These are phyloP conservation scores for Umimayanthus kanabou DNA, from an alignment of 92 coral and sea anemone genomes.

Conservation along the genomic window DNA sequence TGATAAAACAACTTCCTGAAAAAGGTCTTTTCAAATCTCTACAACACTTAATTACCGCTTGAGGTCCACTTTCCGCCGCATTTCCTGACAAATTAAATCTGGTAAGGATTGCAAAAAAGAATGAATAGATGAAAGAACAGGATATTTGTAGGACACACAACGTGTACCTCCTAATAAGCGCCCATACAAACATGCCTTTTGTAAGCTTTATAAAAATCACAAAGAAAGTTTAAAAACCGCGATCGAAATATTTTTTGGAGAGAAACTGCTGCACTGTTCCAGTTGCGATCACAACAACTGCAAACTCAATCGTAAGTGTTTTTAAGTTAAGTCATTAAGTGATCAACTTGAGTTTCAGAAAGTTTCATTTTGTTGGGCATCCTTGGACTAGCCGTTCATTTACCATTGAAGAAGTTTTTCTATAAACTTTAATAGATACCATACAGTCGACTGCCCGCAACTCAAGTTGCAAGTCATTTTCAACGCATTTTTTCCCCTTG, in stretches of 20 bases:
- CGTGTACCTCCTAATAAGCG: background rate
- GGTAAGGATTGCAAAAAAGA: background rate
- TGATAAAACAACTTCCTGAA: conserved; percentile 17
- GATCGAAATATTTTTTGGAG: background rate
- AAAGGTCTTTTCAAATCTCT: background rate
- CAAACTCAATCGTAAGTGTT: no score
- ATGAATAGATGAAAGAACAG: conserved; percentile 3
- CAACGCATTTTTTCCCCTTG: no score
- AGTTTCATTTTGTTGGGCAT: no score
- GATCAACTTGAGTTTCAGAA: no score
- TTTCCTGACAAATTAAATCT: conserved; percentile 23
- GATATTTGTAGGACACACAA: background rate
- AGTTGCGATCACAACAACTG: no score
- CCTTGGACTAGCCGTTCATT: no score
- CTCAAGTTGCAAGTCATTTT: background rate
- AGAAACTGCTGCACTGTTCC: background rate
- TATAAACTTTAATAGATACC: no score
- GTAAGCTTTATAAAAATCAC: background rate
- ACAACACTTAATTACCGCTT: background rate
- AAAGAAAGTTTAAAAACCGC: background rate
- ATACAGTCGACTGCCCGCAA: no score
- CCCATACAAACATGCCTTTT: background rate
- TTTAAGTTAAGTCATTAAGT: no score
- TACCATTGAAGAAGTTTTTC: no score
- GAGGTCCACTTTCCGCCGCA: conserved; percentile 20